Base-by-base conservation (phyloP, 2,888 invertebrate species). In the Oithona nana region DNA sequence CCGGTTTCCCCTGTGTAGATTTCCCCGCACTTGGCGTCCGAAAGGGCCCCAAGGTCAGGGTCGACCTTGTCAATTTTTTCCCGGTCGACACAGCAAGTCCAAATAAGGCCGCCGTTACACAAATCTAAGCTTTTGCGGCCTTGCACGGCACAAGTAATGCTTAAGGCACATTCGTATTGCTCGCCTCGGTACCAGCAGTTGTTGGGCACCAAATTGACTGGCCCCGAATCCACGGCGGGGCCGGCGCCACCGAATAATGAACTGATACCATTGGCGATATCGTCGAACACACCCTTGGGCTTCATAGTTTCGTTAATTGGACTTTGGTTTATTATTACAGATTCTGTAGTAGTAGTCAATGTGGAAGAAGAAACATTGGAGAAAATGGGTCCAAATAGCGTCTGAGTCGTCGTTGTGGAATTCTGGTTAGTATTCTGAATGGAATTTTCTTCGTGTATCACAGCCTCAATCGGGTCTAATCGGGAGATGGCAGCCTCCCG, bases 71-170 rank as follows among this genome's bases (percentile, higher is more conserved):
- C 69, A 71, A 86, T 83, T 66, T 81, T 78, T 72, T 88, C 88
- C 57, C 72, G 67, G 61, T 76, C 74, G 8, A 92, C 85, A 70
- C 92, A 92, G 73, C 92, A 92, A 4, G 88, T 86, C 90, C 92
- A 92, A 68, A 92, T 88, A 81, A 90, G 83, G 61, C 92, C 92
- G 26, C 92, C 92, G 13, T 87, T 88, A 72, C 92, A 92, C 0
- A 90, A 78, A 74, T 92, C 90, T 70, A 92, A 73, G 1, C 90
- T 89, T 67, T 85, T 82, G 3, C 88, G 87, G 88, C 88, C 1
- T 90, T 90, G 4, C 85, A 83, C 63, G 90, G 76, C 16, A 90
- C 88, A 92, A 65, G 88, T 86, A 69, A 92, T 86, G 73, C 88
- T 88, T 65, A 92, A 78, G 0, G 89, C 88, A 71, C 92, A 92